Base-by-base conservation (phyloP, 2,888 invertebrate species). In the Ashinkailepas kermadecensis region DNA sequence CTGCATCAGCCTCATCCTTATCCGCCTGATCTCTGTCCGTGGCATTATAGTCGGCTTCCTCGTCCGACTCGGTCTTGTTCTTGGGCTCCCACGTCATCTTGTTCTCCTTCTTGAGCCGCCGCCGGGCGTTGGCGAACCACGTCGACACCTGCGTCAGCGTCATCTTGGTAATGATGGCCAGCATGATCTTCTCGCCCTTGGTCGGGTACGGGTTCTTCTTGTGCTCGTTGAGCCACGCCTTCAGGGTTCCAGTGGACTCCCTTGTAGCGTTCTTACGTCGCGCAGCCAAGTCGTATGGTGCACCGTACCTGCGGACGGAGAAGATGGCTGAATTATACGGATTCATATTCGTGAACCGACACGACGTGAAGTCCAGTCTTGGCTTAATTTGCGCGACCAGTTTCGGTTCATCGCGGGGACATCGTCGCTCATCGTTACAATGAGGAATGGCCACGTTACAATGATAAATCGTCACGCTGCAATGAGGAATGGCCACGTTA, bases 61-160 rank as follows among this genome's bases (percentile, higher is more conserved):
- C 96, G 86, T 96, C 96, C 86, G 96, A 96, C 86, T 96, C 96
- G 80, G 94, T 93, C 86, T 95, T 91, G 89, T 98, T 98, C 84
- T 97, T 90, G 9, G 98, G 98, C 87, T 97, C 97, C 99, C 99
- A 99, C 83, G 98, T 99, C 97, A 99, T 98, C 89, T 99, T 99
- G 89, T 99, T 99, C 86, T 91, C 91, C 88, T 99, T 99, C 87
- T 95, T 95, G 89, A 95, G 95, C 87, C 99, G 92, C 85, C 99
- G 91, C 86, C 99, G 91, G 82, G 98, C 98, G 88, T 99, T 99
- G 82, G 98, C 98, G 88, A 99, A 99, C 98, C 98, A 98, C 88
- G 98, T 99, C 84, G 97, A 97, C 78, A 82, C 81, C 64, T 95
- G 95, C 81, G 96, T 97, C 85, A 96, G 89, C 82, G 96, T 96